Conservation (phyloP, 2,888 invertebrate species). For the Apocheima hispidaria region DNA sequence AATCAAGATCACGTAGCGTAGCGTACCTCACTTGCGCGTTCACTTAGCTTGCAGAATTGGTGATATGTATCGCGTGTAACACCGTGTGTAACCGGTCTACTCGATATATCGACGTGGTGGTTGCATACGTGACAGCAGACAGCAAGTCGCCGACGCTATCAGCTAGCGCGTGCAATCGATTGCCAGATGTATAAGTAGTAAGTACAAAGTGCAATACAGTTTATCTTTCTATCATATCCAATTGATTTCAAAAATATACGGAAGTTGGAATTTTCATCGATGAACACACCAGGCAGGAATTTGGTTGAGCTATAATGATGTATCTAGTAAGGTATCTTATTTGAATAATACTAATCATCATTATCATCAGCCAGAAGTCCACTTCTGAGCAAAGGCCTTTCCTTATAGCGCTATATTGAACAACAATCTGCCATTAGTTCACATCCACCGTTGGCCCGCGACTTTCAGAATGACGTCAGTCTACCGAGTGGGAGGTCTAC, state of each 20-base stretch:
- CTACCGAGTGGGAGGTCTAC: too few species aligned
- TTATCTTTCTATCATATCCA: background rate
- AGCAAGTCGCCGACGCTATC: conserved; percentile 61
- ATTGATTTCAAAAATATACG: background rate
- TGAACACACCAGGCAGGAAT: background rate
- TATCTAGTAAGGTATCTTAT: too few species aligned
- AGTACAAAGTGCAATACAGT: background rate
- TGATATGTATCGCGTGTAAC: too few species aligned
- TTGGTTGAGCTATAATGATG: too few species aligned
- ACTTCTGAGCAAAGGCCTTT: too few species aligned
- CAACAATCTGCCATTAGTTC: too few species aligned
- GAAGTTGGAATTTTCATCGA: background rate
- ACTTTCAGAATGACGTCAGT: too few species aligned
- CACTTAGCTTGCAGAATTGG: background rate
- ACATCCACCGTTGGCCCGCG: too few species aligned
- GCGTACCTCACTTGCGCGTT: background rate
- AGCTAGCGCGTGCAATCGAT: conserved; percentile 18
- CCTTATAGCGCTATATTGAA: too few species aligned
- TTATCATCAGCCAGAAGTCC: too few species aligned
- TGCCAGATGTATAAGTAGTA: background rate
- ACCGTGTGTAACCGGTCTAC: background rate
- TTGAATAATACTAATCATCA: too few species aligned
- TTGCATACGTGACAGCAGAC: conserved; percentile 67
- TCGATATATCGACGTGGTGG: background rate
- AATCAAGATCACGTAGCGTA: too few species aligned